Evolutionary conservation across 2,797 vertebrate species (phyloP), one percentile per base, ranked within the genome.

Genomic region (Enteromius treurensis): DNA sequence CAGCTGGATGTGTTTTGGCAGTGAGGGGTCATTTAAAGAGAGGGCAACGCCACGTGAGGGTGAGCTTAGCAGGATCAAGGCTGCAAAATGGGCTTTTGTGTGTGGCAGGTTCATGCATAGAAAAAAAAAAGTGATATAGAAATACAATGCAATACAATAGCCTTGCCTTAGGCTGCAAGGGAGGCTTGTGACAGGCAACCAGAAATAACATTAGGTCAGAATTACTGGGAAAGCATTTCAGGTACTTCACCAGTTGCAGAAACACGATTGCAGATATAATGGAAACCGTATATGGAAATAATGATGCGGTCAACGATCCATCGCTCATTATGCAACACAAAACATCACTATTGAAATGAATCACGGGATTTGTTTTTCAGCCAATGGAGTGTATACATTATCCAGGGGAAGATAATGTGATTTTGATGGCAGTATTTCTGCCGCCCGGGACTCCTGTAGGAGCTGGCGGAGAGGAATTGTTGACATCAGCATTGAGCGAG

Each of bases 1-100:
- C n/a, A 34, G 81, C 68, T 77, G 84, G 60, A 80, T 47, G 73
- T 85, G 86, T 82, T 84, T 81, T 78, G 85, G 29, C 37, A 23
- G 74, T 34, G 76, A 74, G 79, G 77, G 74, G 80, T 78, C 80
- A 87, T 91, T 89, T 91, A 91, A 91, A 89, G 80, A 55, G 82
- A 53, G 45, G 29, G 78, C 2, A 26, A 67, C 68, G 79, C 83
- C 89, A 90, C 87, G 88, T 90, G 90, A 88, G 82, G 37, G 49
- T 69, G 3, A 80, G 88, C 84, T 89, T 88, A 82, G 58, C 40
- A 15, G 82, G 88, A 89, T 84, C 76, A 85, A 34, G 37, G 21
- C 19, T 70, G 53, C 73, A 73, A 85, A 81, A 81, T 60, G 60
- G n/a, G 60, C 81, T 76, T 83, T 88, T 87, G 86, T 87, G 17